Evolutionary conservation across 2,797 vertebrate genomes (phyloP), one percentile per base, ranked within the genome.

Genomic region (Enteromius paludinosus): DNA sequence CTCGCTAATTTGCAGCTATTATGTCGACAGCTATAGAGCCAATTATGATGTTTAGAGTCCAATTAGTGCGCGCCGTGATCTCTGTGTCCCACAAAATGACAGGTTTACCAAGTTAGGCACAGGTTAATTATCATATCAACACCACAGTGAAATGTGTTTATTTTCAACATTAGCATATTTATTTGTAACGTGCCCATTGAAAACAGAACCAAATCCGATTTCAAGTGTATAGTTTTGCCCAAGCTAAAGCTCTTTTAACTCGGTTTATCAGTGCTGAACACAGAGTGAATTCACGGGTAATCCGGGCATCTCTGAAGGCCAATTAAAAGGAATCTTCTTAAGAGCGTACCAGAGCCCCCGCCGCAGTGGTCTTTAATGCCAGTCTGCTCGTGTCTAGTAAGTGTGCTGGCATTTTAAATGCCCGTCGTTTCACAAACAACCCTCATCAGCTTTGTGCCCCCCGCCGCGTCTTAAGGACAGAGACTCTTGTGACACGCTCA

Each of bases 251-350:
- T 54, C 78, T 68, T 86, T 86, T 49, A 83, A 72, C 59, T 59
- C 74, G 61, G 65, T 62, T 85, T 84, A 83, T 87, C 78, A 73
- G 72, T 35, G 28, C 43, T 35, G 76, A 84, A 75, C 76, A 82
- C 80, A 35, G 71, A 72, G 33, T 25, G 83, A 75, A 84, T 81
- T 79, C 28, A 2, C 33, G 38, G 56, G 77, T 86, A 86, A 87
- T 86, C 83, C 65, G 25, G 66, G 64, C 69, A 86, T 88, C 78
- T 74, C 78, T 68, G 84, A 83, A 84, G 69, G 73, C 83, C 78
- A 83, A 83, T 88, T 87, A 86, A 87, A 87, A 76, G 59, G 61
- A 73, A 74, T 74, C 72, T 70, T 59, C 56, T 80, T 79, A 78
- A 78, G 83, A 81, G 65, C 30, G 54, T 47, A 76, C 56, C 62